Base-by-base conservation (phyloP, 1,140 invertebrate species). In the Helicoverpa zea region DNA sequence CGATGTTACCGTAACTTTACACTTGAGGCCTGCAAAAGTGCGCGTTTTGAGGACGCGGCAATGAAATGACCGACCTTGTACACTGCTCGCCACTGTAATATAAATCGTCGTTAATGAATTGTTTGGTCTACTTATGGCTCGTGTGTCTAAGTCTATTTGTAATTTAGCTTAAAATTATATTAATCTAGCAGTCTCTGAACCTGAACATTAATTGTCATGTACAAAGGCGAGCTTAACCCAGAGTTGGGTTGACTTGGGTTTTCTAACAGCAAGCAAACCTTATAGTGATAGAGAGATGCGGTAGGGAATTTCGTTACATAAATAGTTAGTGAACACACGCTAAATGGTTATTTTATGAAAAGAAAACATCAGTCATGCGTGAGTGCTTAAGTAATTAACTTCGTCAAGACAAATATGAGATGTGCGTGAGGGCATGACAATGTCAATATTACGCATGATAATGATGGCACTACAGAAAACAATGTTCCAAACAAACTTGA, bases 151-250 rank as follows among this genome's bases (percentile, higher is more conserved):
- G 49, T 72, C 68, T 54, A 72, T 54, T 72, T 72, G 68, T 30
- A 14, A 72, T 30, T 13, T 72, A 47, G 49, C 29, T 13, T 30
- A 49, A 54, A 54, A 52, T 72, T 29, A 72, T 72, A 30, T 49
- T 72, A 72, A 82, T 74, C 77, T 81, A 56, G 79, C 18, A 13
- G n/a, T n/a, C n/a, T n/a, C n/a, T n/a, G n/a, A n/a, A n/a, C n/a
- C 63, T 49, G 9, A 11, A 54, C 64, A 79, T 77, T 74, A 43
- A 0, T 23, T 23, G 23, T 23, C 23, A 23, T 23, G 23, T 23
- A 23, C 23, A 23, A 23, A 23, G 23, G 23, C 2, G 23, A 23
- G 23, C 0, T 23, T 23, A 23, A 23, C 23, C 23, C 23, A 23
- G 23, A 23, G 23, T 23, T 23, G 23, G 23, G 23, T 23, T 23